A percentile compares a stretch with the other conserved stretches of the same genome.
Conservation (phyloP, 2,797 vertebrate genomes). For the Enteromius unitaeniatus region DNA sequence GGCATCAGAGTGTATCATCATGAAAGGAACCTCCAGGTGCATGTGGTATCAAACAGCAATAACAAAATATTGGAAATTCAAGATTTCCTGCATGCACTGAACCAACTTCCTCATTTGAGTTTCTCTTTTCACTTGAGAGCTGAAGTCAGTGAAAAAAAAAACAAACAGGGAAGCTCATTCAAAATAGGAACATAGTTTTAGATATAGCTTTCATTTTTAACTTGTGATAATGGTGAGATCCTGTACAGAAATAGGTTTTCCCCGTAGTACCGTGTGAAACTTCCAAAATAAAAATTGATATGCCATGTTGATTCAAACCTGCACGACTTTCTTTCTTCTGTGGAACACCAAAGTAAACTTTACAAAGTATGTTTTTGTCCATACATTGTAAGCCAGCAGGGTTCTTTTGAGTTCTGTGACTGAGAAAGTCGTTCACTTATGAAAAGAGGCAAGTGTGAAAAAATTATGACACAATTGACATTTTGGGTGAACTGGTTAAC, state of each 20-base stretch:
- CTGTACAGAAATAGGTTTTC: background rate
- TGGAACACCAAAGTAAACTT: background rate
- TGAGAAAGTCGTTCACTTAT: background rate
- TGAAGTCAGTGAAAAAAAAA: constrained; percentile 51
- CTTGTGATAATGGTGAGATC: background rate
- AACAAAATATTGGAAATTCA: constrained; percentile 15
- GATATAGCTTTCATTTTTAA: constrained; percentile 61
- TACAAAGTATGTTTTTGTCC: background rate
- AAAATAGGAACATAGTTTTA: constrained; percentile 62
- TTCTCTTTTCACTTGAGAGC: constrained; percentile 68
- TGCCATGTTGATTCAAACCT: background rate
- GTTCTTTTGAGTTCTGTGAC: background rate
- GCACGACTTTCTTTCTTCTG: background rate
- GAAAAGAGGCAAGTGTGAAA: background rate
- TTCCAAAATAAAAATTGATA: background rate
- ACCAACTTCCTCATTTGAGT: constrained; percentile 56
- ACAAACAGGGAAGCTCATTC: constrained; percentile 61
- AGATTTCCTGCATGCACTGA: constrained; percentile 9
- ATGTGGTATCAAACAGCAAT: background rate
- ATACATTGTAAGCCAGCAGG: too few species aligned
- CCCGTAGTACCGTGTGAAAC: background rate
- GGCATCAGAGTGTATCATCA: background rate
- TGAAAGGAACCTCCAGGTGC: background rate
- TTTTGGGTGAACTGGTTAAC: background rate
- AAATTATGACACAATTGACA: background rate